A percentile compares a stretch with the other conserved stretches of the same genome.
These are phyloP conservation scores for Centroberyx gerrardi DNA, from an alignment of 2,797 vertebrate genomes.

Conservation along the genomic window DNA sequence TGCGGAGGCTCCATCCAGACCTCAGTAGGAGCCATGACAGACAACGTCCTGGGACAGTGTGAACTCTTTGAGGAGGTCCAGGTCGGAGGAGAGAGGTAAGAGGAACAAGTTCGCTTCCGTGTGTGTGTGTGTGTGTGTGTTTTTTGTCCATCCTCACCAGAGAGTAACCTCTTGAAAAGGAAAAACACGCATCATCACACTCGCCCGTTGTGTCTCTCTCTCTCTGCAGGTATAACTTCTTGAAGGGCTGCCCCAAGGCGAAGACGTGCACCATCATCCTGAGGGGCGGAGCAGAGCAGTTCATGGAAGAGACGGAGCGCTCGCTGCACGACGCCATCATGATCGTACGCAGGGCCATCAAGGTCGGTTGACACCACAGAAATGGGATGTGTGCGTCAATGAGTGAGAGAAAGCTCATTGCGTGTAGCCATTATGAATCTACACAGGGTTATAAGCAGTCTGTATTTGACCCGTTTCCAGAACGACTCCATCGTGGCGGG, in stretches of 20 bases:
- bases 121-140: too few relatives aligned
- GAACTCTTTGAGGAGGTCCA: conserved; percentile 96
- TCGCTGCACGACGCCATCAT: conserved; percentile 99
- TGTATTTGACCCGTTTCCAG: conserved; percentile 76
- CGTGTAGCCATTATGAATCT: too few relatives aligned
- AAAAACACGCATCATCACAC: background rate
- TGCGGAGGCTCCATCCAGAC: conserved; percentile 99
- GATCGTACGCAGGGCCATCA: conserved; percentile 98
- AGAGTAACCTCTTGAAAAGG: too few relatives aligned
- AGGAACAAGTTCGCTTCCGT: fast-evolving
- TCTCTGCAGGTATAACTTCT: conserved; percentile 94
- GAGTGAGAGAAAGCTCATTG: background rate
- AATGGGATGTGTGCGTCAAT: background rate
- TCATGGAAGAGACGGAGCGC: conserved; percentile 98
- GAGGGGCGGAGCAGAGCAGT: conserved; percentile 96
- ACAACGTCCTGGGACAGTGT: conserved; percentile 93
- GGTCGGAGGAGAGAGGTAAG: conserved; percentile 96
- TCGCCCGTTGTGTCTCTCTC: background rate
- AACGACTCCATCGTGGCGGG: conserved; percentile 96
- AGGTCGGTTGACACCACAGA: conserved; percentile 81
- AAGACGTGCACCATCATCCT: conserved; percentile 97
- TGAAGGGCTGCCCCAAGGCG: conserved; percentile 95
- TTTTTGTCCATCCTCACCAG: background rate
- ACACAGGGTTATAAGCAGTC: background rate
- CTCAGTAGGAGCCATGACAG: conserved; percentile 88